A percentile compares a stretch with the other conserved stretches of the same genome.
phyloP scores from a whole-genome alignment of 2,888 invertebrate genomes.

The Epistrophe grossulariae region DNA sequence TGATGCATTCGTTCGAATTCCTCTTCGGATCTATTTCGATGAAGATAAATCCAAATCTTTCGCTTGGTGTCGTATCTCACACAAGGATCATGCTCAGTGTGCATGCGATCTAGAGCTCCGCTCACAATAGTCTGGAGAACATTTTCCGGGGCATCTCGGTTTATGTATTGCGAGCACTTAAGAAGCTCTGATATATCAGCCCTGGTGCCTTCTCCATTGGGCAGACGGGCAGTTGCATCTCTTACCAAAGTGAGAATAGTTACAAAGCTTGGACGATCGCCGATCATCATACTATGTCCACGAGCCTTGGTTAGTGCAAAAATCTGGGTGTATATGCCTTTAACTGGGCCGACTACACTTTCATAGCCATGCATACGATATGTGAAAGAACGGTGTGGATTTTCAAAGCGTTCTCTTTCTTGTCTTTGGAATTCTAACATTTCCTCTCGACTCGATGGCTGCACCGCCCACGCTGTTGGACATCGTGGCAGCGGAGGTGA shows the following conservation, averaged over 20 bases:
- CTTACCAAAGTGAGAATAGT: constrained; percentile 95
- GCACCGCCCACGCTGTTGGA: constrained; percentile 93
- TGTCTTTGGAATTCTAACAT: constrained; percentile 90
- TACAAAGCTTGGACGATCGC: constrained; percentile 94
- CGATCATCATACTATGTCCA: constrained; percentile 92
- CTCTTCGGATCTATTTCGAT: constrained; percentile 87
- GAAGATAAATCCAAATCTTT: constrained; percentile 98
- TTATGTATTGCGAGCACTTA: constrained; percentile 89
- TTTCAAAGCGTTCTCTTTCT: constrained; percentile 93
- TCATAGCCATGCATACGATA: constrained; percentile 94
- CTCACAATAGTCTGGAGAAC: constrained; percentile 91
- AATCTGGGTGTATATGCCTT: constrained; percentile 90
- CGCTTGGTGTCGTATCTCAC: constrained; percentile 96
- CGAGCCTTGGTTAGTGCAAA: constrained; percentile 87
- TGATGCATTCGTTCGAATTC: constrained; percentile 89
- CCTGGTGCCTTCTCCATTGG: constrained; percentile 95
- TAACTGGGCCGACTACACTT: constrained; percentile 92
- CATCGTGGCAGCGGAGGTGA: constrained; percentile 87
- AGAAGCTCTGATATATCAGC: constrained; percentile 95
- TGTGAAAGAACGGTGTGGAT: constrained; percentile 96
- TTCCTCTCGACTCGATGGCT: constrained; percentile 91
- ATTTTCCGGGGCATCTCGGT: constrained; percentile 83
- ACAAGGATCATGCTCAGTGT: constrained; percentile 95
- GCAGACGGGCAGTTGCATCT: constrained; percentile 96
- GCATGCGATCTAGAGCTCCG: constrained; percentile 94